These are phyloP conservation scores for Nilaparvata lugens DNA, from an alignment of 1,140 invertebrate genomes.

Conservation along the genomic window DNA sequence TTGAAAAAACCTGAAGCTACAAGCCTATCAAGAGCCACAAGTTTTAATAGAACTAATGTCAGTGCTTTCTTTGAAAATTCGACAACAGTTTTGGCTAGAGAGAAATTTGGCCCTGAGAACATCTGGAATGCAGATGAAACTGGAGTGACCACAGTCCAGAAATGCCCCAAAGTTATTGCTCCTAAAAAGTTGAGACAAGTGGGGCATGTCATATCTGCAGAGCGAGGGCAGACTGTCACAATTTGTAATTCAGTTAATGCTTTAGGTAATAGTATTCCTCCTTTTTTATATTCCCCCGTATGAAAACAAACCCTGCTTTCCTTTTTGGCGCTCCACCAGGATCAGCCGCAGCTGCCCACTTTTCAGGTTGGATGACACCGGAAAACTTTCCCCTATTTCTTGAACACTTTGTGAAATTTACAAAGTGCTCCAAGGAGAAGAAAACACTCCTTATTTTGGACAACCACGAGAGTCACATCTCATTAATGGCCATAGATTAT, in stretches of 20 bases:
- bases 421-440: constrained; percentile 19
- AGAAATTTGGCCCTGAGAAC: constrained; percentile 31
- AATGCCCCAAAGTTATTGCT: constrained; percentile 30
- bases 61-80: constrained; percentile 29
- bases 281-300: constrained; percentile 34
- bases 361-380: constrained; percentile 36
- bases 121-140: constrained; percentile 39
- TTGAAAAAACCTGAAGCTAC: constrained; percentile 32
- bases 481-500: constrained; percentile 18
- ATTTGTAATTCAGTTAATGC: constrained; percentile 32
- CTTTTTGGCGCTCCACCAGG: constrained; percentile 35
- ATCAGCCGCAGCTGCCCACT: constrained; percentile 29
- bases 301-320: constrained; percentile 35
- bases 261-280: constrained; percentile 28
- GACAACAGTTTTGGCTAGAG: constrained; percentile 24
- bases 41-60: constrained; percentile 19
- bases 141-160: constrained; percentile 37
- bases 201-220: constrained; percentile 34
- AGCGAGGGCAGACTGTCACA: constrained; percentile 38
- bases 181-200: constrained; percentile 37
- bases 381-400: constrained; percentile 25
- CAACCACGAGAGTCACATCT: constrained; percentile 20
- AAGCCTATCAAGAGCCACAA: constrained; percentile 23
- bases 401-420: constrained; percentile 13
- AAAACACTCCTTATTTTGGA: constrained; percentile 29